Evolutionary conservation across 2,113 vertebrate genomes (phyloP).

Genomic region (Alectura lathami): DNA sequence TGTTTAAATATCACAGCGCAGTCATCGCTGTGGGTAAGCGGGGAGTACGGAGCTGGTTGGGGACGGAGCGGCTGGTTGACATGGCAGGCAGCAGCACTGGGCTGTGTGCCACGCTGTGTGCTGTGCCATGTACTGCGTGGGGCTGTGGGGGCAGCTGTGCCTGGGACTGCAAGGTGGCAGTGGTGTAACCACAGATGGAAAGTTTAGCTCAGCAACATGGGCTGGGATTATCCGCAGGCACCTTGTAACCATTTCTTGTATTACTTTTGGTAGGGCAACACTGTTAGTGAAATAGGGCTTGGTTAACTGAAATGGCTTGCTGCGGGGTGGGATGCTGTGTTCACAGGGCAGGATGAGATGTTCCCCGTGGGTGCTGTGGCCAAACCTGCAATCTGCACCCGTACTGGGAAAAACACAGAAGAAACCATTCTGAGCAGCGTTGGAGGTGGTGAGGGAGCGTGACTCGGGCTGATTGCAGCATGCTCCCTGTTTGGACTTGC

Average conservation of each 20-base stretch:
- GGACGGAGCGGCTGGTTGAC: not conserved
- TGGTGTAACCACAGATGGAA: not conserved
- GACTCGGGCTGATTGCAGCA: not conserved
- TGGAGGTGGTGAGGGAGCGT: not conserved
- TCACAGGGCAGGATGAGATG: fast-evolving
- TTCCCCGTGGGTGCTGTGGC: not conserved
- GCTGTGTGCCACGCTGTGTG: not conserved
- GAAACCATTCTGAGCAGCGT: not conserved
- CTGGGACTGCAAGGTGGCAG: not conserved
- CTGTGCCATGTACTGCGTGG: not conserved
- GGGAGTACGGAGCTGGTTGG: not conserved
- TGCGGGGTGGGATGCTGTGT: not conserved
- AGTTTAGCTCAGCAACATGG: not conserved
- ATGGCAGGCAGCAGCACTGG: not conserved
- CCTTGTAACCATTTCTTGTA: too few relatives aligned
- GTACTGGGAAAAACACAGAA: not conserved
- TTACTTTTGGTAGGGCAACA: not conserved
- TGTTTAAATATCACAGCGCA: not conserved
- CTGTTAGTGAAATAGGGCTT: fast-evolving
- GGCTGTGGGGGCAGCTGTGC: too few relatives aligned
- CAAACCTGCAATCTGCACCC: not conserved
- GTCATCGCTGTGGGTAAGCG: fast-evolving
- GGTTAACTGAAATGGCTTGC: not conserved
- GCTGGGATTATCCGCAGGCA: not conserved
- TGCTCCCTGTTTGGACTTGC: not conserved